These are phyloP conservation scores for Peucedramus taeniatus DNA, from an alignment of 2,113 vertebrate genomes.

Conservation along the genomic window DNA sequence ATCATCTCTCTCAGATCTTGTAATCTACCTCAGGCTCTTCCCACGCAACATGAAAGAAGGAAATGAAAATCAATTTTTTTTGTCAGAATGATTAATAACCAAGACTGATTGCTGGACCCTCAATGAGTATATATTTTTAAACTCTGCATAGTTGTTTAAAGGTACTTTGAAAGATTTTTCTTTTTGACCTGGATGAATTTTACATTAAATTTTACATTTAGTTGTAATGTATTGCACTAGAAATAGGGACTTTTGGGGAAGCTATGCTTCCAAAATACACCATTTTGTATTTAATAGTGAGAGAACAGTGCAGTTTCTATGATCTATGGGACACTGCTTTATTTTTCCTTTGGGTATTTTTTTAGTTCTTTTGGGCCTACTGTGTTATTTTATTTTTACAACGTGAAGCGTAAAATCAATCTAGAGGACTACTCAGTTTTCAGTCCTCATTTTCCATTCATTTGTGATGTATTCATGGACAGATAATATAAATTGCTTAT, in stretches of 20 bases:
- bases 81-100: conserved; percentile 26
- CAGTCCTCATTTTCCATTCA: background rate
- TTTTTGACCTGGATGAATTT: background rate
- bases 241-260: background rate
- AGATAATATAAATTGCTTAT: background rate
- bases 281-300: background rate
- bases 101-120: background rate
- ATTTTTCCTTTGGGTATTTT: background rate
- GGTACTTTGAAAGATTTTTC: background rate
- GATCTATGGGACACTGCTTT: background rate
- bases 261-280: background rate
- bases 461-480: background rate
- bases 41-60: background rate
- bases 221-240: background rate
- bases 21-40: conserved; percentile 14
- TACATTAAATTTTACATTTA: background rate
- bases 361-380: background rate
- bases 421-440: background rate
- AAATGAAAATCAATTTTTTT: conserved; percentile 39
- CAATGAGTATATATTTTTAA: background rate
- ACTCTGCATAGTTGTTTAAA: background rate
- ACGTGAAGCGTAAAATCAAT: background rate
- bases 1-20: background rate
- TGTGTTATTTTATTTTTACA: background rate
- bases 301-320: background rate